phyloP scores from a whole-genome alignment of 2,888 invertebrate species.

The Tridacna gigas region DNA sequence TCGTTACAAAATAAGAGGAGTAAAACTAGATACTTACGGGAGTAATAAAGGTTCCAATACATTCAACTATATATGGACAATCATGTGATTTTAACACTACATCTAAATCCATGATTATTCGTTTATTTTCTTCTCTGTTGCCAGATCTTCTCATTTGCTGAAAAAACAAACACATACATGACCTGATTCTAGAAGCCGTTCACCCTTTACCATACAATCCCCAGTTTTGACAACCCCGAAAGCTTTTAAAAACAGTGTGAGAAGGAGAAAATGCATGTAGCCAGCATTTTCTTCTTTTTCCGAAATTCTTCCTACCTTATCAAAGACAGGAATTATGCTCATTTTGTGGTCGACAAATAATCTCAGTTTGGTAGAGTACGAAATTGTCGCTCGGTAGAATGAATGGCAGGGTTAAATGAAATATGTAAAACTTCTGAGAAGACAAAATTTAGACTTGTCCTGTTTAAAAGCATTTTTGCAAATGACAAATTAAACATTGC shows the following conservation, averaged over 20 bases:
- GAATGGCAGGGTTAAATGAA: no score
- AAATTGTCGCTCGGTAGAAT: no score
- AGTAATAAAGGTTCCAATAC: constrained; percentile 98
- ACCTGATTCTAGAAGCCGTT: neutral
- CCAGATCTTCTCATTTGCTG: constrained; percentile 96
- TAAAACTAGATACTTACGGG: constrained; percentile 86
- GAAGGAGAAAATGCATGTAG: neutral
- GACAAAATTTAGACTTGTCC: no score
- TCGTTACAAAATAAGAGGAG: no score
- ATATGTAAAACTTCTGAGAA: no score
- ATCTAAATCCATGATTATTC: constrained; percentile 99
- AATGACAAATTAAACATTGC: neutral
- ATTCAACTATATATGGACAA: constrained; percentile 98
- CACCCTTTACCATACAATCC: neutral
- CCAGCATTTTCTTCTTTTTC: neutral
- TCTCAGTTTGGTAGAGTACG: no score
- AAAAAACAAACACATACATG: constrained; percentile 36
- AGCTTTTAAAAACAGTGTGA: neutral
- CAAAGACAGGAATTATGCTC: no score
- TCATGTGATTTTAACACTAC: constrained; percentile 99
- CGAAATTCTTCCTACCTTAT: no score
- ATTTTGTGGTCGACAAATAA: no score
- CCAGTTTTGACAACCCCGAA: no score
- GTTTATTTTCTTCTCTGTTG: constrained; percentile 97
- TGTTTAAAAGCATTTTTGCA: neutral